These are phyloP conservation scores for Drosophila multiciliata DNA, from an alignment of 2,888 invertebrate species.

Conservation along the genomic window DNA sequence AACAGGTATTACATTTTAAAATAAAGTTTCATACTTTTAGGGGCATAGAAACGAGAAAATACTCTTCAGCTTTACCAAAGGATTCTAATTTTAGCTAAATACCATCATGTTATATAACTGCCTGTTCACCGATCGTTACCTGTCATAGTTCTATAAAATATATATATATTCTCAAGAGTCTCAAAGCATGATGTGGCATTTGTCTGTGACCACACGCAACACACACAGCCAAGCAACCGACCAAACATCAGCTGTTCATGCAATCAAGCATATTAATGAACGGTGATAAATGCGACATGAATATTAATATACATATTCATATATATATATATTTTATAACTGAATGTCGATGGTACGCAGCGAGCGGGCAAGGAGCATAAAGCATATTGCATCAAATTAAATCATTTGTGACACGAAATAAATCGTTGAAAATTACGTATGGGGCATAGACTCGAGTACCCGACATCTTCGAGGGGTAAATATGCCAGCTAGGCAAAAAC, in stretches of 20 bases:
- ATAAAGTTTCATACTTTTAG: background rate
- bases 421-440: slow-evolving; percentile 55
- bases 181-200: slow-evolving; percentile 50
- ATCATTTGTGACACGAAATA: slow-evolving; percentile 80
- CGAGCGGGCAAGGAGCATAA: slow-evolving; percentile 14
- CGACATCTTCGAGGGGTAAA: slow-evolving; percentile 7
- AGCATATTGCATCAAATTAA: slow-evolving; percentile 57
- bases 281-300: slow-evolving; percentile 66
- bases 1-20: background rate
- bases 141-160: slow-evolving; percentile 30
- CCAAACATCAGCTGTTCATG: slow-evolving; percentile 71
- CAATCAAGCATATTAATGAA: slow-evolving; percentile 70
- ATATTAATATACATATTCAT: slow-evolving; percentile 27
- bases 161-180: slow-evolving; percentile 21
- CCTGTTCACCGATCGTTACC: slow-evolving; percentile 7
- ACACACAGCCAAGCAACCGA: slow-evolving; percentile 4
- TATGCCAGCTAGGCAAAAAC: slow-evolving; percentile 15
- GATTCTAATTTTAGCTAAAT: background rate
- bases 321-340: slow-evolving; percentile 43
- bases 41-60: background rate
- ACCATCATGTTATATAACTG: slow-evolving; percentile 10
- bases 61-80: background rate
- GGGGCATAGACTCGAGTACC: slow-evolving; percentile 10
- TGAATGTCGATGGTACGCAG: slow-evolving; percentile 23
- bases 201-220: slow-evolving; percentile 34